Percentiles rank a stretch among this genome's conserved stretches.
Evolutionary conservation across 2,888 invertebrate species (phyloP).

Genomic region (Nomada hirtipes): DNA sequence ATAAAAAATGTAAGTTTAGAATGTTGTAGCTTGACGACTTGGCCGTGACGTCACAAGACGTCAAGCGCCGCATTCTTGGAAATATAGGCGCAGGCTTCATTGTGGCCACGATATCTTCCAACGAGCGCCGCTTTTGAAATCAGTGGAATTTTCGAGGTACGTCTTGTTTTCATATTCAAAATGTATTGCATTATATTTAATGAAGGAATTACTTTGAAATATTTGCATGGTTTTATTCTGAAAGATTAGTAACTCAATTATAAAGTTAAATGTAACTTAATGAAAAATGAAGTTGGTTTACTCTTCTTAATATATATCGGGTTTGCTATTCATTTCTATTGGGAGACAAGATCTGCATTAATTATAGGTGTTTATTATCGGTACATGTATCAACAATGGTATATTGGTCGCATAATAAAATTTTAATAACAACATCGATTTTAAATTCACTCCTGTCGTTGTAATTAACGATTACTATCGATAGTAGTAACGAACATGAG

Average conservation of each 20-base stretch:
- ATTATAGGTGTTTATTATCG: slow-evolving; percentile 76
- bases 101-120: slow-evolving; percentile 45
- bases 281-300: neutral
- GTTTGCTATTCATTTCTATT: neutral
- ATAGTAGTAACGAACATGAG: slow-evolving; percentile 55
- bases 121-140: slow-evolving; percentile 57
- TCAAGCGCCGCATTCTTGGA: slow-evolving; percentile 72
- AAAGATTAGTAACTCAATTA: too few species aligned
- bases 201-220: neutral
- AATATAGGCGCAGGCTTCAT: slow-evolving; percentile 58
- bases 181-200: neutral
- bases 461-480: slow-evolving; percentile 45
- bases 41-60: slow-evolving; percentile 72
- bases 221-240: neutral
- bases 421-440: slow-evolving; percentile 73
- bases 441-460: slow-evolving; percentile 54
- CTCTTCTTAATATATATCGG: neutral
- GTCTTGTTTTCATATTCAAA: neutral
- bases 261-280: neutral
- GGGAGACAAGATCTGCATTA: slow-evolving; percentile 33
- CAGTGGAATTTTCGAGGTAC: neutral
- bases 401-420: slow-evolving; percentile 72
- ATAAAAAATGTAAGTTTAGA: slow-evolving; percentile 2
- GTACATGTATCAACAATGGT: slow-evolving; percentile 76
- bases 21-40: slow-evolving; percentile 45